Conservation (phyloP, 2,888 invertebrate genomes). For the Ectobius pallidus region DNA sequence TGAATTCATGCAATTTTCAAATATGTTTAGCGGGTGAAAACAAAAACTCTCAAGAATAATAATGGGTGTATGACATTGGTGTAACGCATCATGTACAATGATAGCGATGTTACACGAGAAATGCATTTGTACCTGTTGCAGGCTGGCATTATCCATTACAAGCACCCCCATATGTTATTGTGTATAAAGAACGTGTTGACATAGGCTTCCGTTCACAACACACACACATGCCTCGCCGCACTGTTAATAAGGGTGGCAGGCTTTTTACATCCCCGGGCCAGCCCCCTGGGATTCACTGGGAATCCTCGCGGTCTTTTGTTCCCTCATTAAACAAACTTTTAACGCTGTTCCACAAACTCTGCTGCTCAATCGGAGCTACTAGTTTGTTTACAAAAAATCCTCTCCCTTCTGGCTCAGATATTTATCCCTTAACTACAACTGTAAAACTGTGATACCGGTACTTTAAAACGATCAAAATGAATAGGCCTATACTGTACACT, state of each 20-base stretch:
- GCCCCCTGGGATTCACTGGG: neutral
- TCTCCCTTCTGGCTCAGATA: too few relatives aligned
- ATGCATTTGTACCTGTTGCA: conserved; percentile 24
- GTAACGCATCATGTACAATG: too few relatives aligned
- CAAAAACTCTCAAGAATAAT: too few relatives aligned
- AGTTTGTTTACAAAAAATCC: too few relatives aligned
- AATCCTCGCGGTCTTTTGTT: conserved; percentile 11
- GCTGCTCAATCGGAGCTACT: conserved; percentile 20
- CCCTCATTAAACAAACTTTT: conserved; percentile 16
- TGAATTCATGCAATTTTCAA: too few relatives aligned
- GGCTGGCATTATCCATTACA: neutral
- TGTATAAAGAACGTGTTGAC: conserved; percentile 24
- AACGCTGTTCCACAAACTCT: neutral
- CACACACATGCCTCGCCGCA: conserved; percentile 7
- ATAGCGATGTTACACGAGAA: neutral
- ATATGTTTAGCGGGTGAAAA: too few relatives aligned
- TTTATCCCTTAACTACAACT: too few relatives aligned
- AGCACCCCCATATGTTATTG: conserved; percentile 12
- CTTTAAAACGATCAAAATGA: too few relatives aligned
- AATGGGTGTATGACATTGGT: too few relatives aligned
- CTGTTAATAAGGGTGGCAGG: conserved; percentile 16
- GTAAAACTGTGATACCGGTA: too few relatives aligned
- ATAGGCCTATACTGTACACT: too few relatives aligned
- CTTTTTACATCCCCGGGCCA: conserved; percentile 13
- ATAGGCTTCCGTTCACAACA: conserved; percentile 11